Evolutionary conservation across 1,140 invertebrate genomes (phyloP).

Genomic region (Aphaenogaster floridana): DNA sequence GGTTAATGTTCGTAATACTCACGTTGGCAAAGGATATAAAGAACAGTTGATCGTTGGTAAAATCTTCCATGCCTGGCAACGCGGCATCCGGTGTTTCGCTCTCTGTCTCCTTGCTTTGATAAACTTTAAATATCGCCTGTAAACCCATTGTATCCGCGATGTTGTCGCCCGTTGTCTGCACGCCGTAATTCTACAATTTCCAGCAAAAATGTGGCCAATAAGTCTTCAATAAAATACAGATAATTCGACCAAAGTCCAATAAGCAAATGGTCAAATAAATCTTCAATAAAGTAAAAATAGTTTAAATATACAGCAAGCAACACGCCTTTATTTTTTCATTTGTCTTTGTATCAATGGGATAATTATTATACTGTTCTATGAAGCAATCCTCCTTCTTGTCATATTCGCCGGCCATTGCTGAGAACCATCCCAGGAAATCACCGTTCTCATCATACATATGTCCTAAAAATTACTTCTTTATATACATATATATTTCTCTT

Average conservation of each 20-base stretch:
- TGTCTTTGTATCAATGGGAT: conserved; percentile 46
- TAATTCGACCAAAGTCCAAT: neutral
- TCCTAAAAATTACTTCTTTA: conserved; percentile 24
- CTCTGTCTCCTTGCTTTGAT: conserved; percentile 48
- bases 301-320: neutral
- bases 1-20: neutral
- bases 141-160: conserved; percentile 72
- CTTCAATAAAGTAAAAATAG: neutral
- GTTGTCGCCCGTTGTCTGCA: conserved; percentile 60
- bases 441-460: neutral
- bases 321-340: conserved; percentile 31
- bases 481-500: neutral
- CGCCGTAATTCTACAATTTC: conserved; percentile 62
- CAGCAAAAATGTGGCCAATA: neutral
- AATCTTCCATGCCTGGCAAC: conserved; percentile 61
- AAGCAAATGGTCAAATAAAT: neutral
- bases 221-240: neutral
- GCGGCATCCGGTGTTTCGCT: conserved; percentile 2
- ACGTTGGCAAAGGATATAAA: conserved; percentile 67
- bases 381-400: conserved; percentile 56
- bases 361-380: conserved; percentile 59
- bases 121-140: conserved; percentile 58
- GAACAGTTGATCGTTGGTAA: conserved; percentile 58
- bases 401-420: conserved; percentile 51
- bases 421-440: conserved; percentile 46